Base-by-base conservation (phyloP, 2,888 invertebrate species). In the Aplocera efformata region DNA sequence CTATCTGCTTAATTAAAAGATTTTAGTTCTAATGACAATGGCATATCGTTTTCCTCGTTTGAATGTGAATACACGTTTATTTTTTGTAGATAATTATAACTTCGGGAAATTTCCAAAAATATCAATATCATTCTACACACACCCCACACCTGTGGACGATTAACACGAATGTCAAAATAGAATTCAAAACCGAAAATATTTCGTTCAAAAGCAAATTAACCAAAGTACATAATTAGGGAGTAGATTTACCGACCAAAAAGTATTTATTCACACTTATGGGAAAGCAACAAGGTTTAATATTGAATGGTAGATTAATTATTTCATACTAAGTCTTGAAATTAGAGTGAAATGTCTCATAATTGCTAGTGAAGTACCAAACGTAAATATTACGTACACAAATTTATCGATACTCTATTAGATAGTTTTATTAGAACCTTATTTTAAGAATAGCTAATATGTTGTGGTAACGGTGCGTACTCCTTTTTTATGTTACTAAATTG, bases 111-210 rank as follows among this genome's bases (percentile, higher is more conserved):
- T 37, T 44, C 24, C 32, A 28, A 54, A 61, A 64, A 63, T 67
- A 72, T 69, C 62, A 66, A 62, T 63, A 60, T 55, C 63, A 63
- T 81, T 66, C 72, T 56, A 32, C 17, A 61, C 58, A 74, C 73
- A 58, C 67, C 62, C 28, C 24, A 67, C 84, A 84, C 81, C 82
- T 84, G 84, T 59, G 71, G 51, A 55, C 83, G 69, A 82, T 84
- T 84, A 84, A 80, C 84, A 77, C 70, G 63, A 75, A 82, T 79
- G 83, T 85, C 83, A 83, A 82, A 85, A 82, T 80, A 82, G 73
- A 72, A 75, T 72, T 64, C 60, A 49, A 48, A 64, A 63, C 69
- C 58, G n/a, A 60, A 78, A 78, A 82, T 76, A 77, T 77, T 74
- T 74, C 69, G 67, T 68, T 68, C 58, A 65, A 38, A 43, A 56